A percentile compares a stretch with the other conserved stretches of the same genome.
These are phyloP conservation scores for Chondrilla cf. caribensis DNA, from an alignment of 37 sponge, comb jelly and placozoan species.

Conservation along the genomic window DNA sequence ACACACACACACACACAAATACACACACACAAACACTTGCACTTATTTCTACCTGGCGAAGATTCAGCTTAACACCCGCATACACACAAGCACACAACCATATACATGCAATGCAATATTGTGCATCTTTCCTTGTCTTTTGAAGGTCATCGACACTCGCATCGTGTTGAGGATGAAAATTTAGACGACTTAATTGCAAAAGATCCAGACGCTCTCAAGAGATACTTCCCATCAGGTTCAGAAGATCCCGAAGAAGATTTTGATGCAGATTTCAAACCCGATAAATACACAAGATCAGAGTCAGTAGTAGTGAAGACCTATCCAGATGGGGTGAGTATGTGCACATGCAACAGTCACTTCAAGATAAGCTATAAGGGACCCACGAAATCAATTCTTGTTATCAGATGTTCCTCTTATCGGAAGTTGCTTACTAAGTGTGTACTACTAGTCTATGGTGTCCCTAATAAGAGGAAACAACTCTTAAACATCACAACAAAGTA, in stretches of 20 bases:
- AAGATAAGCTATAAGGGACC: not conserved
- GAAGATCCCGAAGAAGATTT: not conserved
- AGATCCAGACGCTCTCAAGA: not conserved
- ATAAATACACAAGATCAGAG: not conserved
- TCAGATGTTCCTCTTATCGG: not conserved
- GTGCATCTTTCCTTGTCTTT: not conserved
- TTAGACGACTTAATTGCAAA: not conserved
- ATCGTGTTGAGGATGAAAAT: not conserved
- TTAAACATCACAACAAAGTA: no score
- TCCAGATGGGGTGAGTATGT: slow-evolving; percentile 18
- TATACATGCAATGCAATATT: not conserved
- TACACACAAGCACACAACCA: no score
- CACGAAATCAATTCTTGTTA: not conserved
- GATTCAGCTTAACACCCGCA: no score
- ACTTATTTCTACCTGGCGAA: no score
- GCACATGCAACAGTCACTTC: no score
- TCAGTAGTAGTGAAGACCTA: not conserved
- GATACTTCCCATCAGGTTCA: not conserved
- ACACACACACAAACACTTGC: no score
- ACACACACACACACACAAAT: no score
- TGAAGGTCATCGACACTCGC: not conserved
- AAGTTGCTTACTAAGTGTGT: no score
- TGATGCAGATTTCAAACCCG: not conserved
- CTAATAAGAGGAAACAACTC: no score
- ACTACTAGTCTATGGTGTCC: no score